Evolutionary conservation across 2,113 vertebrate species (phyloP), one percentile per base, ranked within the genome.

Genomic region (Myotis brandtii): DNA sequence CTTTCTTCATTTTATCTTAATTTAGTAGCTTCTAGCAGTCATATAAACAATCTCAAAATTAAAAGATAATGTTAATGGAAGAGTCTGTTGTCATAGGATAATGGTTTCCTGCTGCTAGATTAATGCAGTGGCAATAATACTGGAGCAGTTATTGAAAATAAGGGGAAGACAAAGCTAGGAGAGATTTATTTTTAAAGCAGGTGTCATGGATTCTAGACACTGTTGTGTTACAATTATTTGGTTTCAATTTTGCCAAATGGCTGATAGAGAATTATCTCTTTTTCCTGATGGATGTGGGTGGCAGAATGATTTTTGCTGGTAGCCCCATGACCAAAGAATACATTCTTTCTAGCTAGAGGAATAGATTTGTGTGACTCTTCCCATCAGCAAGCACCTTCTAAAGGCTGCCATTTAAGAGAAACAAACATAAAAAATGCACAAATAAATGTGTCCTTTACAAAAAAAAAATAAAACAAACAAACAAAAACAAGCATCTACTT

Each of bases 31-130:
- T 98, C 98, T 97, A 98, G 97, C 97, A 97, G 96, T 98, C 98
- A 98, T 98, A 98, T 98, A 98, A 98, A 98, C 98, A 98, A 97
- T 98, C 97, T 98, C 96, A 98, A 98, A 98, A 98, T 98, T 98
- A 98, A 98, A 98, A 98, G 97, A 97, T 98, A 98, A 98, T 98
- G 98, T 98, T 98, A 98, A 98, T 98, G 98, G 98, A 96, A 98
- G 97, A 98, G 97, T 97, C 97, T 98, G 98, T 98, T 98, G 97
- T 98, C 98, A 98, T 93, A 97, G 98, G 97, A 98, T 98, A 98
- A 98, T 98, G 98, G 98, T 97, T 98, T 98, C 98, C 98, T 97
- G 98, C 98, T 98, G 98, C 96, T 98, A 98, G 98, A 98, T 98
- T 98, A 98, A 98, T 98, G 97, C 97, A 97, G 95, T 97, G 94